Evolutionary conservation across 1,140 invertebrate genomes (phyloP).

Genomic region (Micrasema minimum): DNA sequence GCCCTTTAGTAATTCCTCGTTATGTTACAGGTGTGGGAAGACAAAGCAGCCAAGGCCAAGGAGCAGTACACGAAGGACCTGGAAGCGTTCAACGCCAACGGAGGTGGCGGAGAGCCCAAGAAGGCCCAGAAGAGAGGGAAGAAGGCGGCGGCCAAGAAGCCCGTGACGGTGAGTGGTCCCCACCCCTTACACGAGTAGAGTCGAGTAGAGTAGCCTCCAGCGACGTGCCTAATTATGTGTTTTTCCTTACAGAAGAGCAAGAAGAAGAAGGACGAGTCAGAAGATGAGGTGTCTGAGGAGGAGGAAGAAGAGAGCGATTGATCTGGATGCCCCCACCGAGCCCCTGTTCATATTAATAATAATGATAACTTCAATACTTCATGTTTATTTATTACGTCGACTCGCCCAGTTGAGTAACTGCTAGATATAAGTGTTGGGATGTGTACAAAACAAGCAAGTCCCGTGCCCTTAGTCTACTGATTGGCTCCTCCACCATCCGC

Average conservation of each 20-base stretch:
- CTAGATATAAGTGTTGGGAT: constrained; percentile 27
- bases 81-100: constrained; percentile 85
- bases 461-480: constrained; percentile 9
- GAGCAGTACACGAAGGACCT: constrained; percentile 87
- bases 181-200: too few relatives aligned
- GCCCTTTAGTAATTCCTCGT: not conserved
- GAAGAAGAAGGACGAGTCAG: constrained; percentile 68
- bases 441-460: constrained; percentile 42
- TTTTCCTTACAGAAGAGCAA: constrained; percentile 60
- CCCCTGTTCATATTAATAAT: constrained; percentile 65
- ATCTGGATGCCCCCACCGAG: constrained; percentile 58
- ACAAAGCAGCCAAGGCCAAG: constrained; percentile 84
- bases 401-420: constrained; percentile 37
- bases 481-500: constrained; percentile 34
- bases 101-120: constrained; percentile 67
- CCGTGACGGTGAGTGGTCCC: constrained; percentile 58
- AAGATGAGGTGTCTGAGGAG: constrained; percentile 64
- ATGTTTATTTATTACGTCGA: constrained; percentile 66
- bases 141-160: constrained; percentile 64
- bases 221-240: constrained; percentile 14
- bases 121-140: constrained; percentile 67
- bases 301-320: constrained; percentile 68
- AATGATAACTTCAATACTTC: constrained; percentile 61
- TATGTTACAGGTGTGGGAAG: constrained; percentile 83
- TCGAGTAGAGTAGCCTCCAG: not conserved